Evolutionary conservation across 23 tunicate species (phyloP).

Genomic region (Diplosoma virens): DNA sequence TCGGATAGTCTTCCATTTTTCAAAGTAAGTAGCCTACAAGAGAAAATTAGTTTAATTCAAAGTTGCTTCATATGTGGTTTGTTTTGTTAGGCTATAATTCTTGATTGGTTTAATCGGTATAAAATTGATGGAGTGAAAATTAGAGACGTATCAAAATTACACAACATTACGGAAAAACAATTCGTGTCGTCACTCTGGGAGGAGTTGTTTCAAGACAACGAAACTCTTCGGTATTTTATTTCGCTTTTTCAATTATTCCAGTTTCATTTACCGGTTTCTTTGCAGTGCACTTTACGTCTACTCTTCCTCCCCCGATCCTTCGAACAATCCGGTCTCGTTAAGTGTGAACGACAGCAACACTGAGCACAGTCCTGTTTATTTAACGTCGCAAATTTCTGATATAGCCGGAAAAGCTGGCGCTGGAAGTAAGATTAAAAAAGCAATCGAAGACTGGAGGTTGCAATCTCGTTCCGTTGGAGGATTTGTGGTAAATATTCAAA

Average conservation of each 20-base stretch:
- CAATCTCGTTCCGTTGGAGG: slow-evolving; percentile 23
- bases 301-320: slow-evolving; percentile 15
- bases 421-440: slow-evolving; percentile 13
- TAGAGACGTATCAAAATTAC: slow-evolving; percentile 33
- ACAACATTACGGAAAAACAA: not conserved
- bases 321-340: not conserved
- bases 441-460: slow-evolving; percentile 16
- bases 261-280: not conserved
- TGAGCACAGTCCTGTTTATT: slow-evolving; percentile 13
- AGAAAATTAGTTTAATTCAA: too few species aligned
- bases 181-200: slow-evolving; percentile 7
- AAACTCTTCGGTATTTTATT: not conserved
- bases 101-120: slow-evolving; percentile 31
- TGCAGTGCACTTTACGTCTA: slow-evolving; percentile 47
- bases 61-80: too few species aligned
- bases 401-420: not conserved
- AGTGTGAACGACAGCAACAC: slow-evolving; percentile 20
- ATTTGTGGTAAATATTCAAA: slow-evolving; percentile 12
- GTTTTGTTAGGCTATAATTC: slow-evolving; percentile 36
- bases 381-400: not conserved
- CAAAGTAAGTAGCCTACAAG: too few species aligned
- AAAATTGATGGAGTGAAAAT: slow-evolving; percentile 57
- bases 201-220: not conserved
- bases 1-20: too few species aligned
- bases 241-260: not conserved